A percentile compares a stretch with the other conserved stretches of the same genome.
Conservation (phyloP, 2,888 invertebrate genomes). For the Oxycera nigricornis region DNA sequence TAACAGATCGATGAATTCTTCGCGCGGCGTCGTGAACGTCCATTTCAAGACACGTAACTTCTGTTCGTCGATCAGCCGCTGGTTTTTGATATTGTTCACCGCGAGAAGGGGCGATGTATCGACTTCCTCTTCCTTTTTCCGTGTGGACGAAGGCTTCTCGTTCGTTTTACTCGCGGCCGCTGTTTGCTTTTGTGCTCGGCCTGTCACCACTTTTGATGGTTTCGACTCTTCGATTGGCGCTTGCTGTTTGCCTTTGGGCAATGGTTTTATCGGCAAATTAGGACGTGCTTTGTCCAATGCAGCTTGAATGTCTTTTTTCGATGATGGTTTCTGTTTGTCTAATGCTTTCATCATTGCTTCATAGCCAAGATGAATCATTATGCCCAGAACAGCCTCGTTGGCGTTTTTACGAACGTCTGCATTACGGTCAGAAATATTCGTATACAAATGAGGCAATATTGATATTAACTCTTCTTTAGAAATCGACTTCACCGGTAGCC, state of each 20-base stretch:
- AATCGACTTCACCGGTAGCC: conserved; percentile 73
- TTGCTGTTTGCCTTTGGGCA: conserved; percentile 69
- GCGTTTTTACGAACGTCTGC: conserved; percentile 91
- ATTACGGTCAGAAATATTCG: conserved; percentile 88
- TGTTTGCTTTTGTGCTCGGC: conserved; percentile 49
- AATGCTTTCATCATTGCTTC: conserved; percentile 60
- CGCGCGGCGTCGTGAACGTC: conserved; percentile 92
- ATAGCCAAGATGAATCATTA: conserved; percentile 92
- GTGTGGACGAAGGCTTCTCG: conserved; percentile 62
- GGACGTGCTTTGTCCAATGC: conserved; percentile 86
- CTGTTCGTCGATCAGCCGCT: conserved; percentile 92
- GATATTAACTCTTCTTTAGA: conserved; percentile 81
- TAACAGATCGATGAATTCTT: conserved; percentile 92
- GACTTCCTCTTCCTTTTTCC: conserved; percentile 85
- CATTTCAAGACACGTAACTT: conserved; percentile 91
- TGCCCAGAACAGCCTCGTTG: conserved; percentile 85
- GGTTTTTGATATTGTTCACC: conserved; percentile 87
- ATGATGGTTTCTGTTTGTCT: conserved; percentile 70
- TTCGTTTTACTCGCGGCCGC: conserved; percentile 50
- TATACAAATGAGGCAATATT: conserved; percentile 79
- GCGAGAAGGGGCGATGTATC: conserved; percentile 81
- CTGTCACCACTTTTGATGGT: conserved; percentile 67
- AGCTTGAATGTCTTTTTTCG: conserved; percentile 77
- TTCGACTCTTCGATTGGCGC: conserved; percentile 66
- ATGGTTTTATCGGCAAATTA: conserved; percentile 81